Percentiles rank a stretch among this genome's conserved stretches.
These are phyloP conservation scores for Steromphala cineraria DNA, from an alignment of 2,888 invertebrate genomes.

Conservation along the genomic window DNA sequence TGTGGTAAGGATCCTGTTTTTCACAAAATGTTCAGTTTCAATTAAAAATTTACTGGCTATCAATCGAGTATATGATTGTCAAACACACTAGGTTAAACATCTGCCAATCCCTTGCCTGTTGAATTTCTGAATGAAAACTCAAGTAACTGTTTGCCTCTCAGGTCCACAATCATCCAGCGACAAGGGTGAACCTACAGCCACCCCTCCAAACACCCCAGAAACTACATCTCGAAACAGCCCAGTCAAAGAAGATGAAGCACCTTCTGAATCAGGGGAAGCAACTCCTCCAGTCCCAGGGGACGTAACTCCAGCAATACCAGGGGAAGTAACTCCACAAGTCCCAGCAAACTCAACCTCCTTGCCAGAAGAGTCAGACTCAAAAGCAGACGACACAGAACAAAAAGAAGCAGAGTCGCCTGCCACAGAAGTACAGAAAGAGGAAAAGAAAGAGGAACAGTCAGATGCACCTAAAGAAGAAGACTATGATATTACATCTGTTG, in stretches of 20 bases:
- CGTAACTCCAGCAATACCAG: neutral
- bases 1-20: no score
- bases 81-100: no score
- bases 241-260: neutral
- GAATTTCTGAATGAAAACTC: no score
- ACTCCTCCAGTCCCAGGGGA: neutral
- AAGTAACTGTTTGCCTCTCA: no score
- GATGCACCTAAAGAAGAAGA: neutral
- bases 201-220: slow-evolving; percentile 17
- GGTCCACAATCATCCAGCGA: neutral
- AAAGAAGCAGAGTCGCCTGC: neutral
- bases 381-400: neutral
- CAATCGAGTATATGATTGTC: no score
- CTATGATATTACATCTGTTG: neutral
- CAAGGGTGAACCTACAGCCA: neutral
- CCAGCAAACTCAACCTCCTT: neutral
- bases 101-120: no score
- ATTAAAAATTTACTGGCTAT: no score
- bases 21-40: no score
- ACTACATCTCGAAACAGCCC: slow-evolving; percentile 16
- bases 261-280: slow-evolving; percentile 10
- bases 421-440: neutral
- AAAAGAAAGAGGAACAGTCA: neutral
- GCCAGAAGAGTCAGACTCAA: neutral
- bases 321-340: slow-evolving; percentile 15